Evolutionary conservation across 92 coral and sea anemone species (phyloP), one percentile per base, ranked within the genome.

Genomic region (Metridium senile): DNA sequence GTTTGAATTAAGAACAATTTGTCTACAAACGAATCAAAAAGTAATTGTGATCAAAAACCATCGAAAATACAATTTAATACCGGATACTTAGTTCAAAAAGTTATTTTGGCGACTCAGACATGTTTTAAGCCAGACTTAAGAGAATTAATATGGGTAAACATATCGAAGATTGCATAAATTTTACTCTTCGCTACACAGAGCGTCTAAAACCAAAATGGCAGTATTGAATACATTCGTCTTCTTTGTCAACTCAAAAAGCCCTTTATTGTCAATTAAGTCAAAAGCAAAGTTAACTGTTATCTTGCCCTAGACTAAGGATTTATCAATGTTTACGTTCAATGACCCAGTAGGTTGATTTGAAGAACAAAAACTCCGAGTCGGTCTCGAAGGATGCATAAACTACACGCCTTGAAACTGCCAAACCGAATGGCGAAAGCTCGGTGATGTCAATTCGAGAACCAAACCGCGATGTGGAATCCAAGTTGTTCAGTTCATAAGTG

Each of bases 141-240:
- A 34, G 67, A 34, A 34, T 73, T 9, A 39, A 73, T 31, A 9
- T 21, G 49, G 21, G 67, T 75, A 62, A 75, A 47, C 59, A 43
- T 7, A 9, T 1, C 70, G 66, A 62, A 19, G 35, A 46, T 33
- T 62, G 80, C 61, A 75, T 75, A 75, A 62, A 75, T 75, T 75
- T 75, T 64, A 62, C 62, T 62, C 80, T 62, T 75, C 33, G 52
- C 34, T 75, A 62, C 64, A 75, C 71, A 75, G 62, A 39, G 32
- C 49, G 35, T 13, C 9, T 18, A 66, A 26, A 73, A 20, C 46
- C 63, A 68, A 73, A 51, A 73, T 73, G 78, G 78, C 51, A 33
- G 67, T 22, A 52, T 57, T 23, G 21, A 62, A 62, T 27, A 28
- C 68, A 35, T n/a, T 10, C 1, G 21, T n/a, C 57, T 27, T 33